phyloP scores from a whole-genome alignment of 2,797 vertebrate genomes.

The Scolopax bukidnonensis region DNA sequence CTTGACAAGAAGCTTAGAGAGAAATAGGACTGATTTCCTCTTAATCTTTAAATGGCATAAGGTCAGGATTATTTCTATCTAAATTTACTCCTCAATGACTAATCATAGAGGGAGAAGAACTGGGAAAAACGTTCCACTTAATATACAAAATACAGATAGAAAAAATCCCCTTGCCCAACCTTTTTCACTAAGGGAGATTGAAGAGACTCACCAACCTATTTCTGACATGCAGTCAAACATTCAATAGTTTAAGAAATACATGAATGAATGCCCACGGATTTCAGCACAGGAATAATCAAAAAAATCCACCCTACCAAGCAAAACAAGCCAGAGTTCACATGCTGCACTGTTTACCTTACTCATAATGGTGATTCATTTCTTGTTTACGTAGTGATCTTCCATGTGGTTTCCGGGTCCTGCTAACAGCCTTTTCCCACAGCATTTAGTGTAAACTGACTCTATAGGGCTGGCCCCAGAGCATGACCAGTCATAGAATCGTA shows the following conservation, averaged over 20 bases:
- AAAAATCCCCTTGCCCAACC: neutral
- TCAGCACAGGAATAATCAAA: neutral
- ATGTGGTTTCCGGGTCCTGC: neutral
- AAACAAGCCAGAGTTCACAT: neutral
- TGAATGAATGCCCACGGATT: neutral
- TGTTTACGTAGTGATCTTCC: neutral
- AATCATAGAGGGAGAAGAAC: neutral
- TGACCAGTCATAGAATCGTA: no score
- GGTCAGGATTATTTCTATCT: constrained; percentile 35
- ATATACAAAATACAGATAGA: neutral
- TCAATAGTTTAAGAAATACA: neutral
- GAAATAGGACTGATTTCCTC: constrained; percentile 29
- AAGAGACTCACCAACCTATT: neutral
- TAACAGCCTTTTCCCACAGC: neutral
- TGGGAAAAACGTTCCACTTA: neutral
- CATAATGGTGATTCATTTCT: constrained; percentile 11
- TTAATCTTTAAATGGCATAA: constrained; percentile 8
- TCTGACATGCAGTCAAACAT: neutral
- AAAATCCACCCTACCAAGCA: neutral
- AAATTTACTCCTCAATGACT: constrained; percentile 19
- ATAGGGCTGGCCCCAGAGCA: neutral
- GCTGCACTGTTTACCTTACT: constrained; percentile 16
- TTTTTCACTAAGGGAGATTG: neutral
- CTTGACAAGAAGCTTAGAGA: constrained; percentile 24
- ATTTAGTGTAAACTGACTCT: neutral